Base-by-base conservation (phyloP, 2,113 vertebrate species). In the Scopus umbretta region DNA sequence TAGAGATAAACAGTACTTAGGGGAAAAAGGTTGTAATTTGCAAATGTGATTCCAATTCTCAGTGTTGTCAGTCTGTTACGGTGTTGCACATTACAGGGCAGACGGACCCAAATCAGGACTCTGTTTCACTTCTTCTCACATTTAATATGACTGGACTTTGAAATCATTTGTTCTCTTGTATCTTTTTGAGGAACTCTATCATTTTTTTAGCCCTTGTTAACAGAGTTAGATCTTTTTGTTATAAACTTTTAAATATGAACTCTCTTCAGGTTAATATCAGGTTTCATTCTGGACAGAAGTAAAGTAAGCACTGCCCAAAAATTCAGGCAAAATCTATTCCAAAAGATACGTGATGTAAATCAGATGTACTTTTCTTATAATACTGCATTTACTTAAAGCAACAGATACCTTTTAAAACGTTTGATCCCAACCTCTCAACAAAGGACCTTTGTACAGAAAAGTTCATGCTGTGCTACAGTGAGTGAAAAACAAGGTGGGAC, bases 401-500 rank as follows among this genome's bases (percentile, higher is more conserved):
- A 80, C 38, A 53, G 1, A 25, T 58, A 42, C 81, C 85, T 95
- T 78, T 87, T 29, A 72, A 80, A 17, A 42, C 26, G 20, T 59
- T 93, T 95, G 52, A 87, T 82, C 36, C 20, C 34, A 89, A 20
- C 11, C 23, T 67, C 16, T 89, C 26, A 52, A 36, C 15, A 86
- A 88, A 80, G 17, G 15, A 38, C 4, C 32, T 76, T 62, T 45
- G 66, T 52, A 52, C 18, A 72, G 47, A 86, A 71, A 85, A 92
- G 45, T 76, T 92, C 49, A 80, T 52, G 30, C 15, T 18, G 11
- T 81, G 30, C 34, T 50, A 29, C 16, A 25, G n/a, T 73, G 27
- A 86, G n/a, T 70, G 67, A 81, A 92, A 87, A 97, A 92, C 26
- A 91, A 94, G 52, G 65, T 75, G 62, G 56, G 80, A 67, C n/a